Evolutionary conservation across 2,113 vertebrate species (phyloP).

Genomic region (Strigops habroptila): DNA sequence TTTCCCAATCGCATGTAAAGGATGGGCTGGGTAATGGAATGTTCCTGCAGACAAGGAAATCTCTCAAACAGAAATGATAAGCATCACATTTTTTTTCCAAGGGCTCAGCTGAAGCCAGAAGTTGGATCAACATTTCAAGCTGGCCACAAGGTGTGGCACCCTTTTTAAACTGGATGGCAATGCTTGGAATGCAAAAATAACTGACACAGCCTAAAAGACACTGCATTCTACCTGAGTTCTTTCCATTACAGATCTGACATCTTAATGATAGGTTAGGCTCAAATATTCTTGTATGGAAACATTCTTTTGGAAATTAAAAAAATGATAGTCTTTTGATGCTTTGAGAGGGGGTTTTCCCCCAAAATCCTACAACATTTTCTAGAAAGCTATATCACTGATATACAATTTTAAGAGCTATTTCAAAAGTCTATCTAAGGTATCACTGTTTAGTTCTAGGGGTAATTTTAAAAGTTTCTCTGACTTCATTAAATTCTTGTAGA

Average conservation of each 20-base stretch:
- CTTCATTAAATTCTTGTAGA: slow-evolving; percentile 23
- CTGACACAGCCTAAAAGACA: neutral
- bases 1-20: fast-evolving
- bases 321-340: neutral
- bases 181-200: slow-evolving; percentile 18
- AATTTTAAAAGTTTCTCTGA: slow-evolving; percentile 18
- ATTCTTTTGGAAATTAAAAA: slow-evolving; percentile 11
- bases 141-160: slow-evolving; percentile 14
- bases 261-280: neutral
- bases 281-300: neutral
- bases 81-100: neutral
- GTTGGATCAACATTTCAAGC: neutral
- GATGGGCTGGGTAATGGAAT: neutral
- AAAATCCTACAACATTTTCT: neutral
- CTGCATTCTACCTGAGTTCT: neutral
- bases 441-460: neutral
- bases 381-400: neutral
- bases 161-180: neutral
- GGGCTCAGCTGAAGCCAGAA: neutral
- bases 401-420: neutral
- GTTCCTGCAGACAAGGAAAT: neutral
- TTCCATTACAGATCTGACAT: slow-evolving; percentile 7
- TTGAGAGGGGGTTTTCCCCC: neutral
- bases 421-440: neutral
- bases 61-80: neutral